Evolutionary conservation across 1,140 invertebrate species (phyloP), one percentile per base, ranked within the genome.

Genomic region (Drosophila hydei): DNA sequence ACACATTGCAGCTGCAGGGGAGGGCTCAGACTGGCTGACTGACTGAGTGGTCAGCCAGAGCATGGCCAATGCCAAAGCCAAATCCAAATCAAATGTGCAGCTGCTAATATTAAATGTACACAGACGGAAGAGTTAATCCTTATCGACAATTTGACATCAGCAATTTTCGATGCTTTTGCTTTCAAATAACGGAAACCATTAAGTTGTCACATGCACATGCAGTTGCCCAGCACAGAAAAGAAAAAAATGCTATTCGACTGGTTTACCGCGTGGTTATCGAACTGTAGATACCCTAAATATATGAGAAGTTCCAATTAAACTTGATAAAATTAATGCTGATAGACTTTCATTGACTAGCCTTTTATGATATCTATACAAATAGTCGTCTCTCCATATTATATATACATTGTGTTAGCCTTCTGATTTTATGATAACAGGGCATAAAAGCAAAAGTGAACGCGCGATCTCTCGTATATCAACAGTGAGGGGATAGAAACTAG

Each of bases 61-160:
- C 54, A 40, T 16, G 27, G 30, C 30, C 30, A 33, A 33, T 11
- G 27, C 27, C 30, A 33, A 33, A 33, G 36, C 42, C 5, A 48
- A 51, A 62, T 42, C 51, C 74, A 87, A 85, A 85, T 85, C 81
- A 81, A 87, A 85, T 87, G 81, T 69, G 71, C 65, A 77, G 73
- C 72, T 80, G 79, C 81, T 88, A 85, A 85, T 87, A 87, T 87
- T 61, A 81, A 77, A 81, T 78, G 81, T 77, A 87, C 81, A 85
- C 81, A 87, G 77, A 87, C 74, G 77, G 77, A 87, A 71, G 77
- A 85, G 77, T 85, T 85, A 85, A 85, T 85, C 77, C 81, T 87
- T 87, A 85, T 85, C 81, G 81, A 85, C 81, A 85, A 81, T 85
- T 85, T 87, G 81, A 81, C 81, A 85, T 85, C 71, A 81, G 81